A percentile compares a stretch with the other conserved stretches of the same genome.
Evolutionary conservation across 2,888 invertebrate genomes (phyloP).

Genomic region (Bedellia somnulentella): DNA sequence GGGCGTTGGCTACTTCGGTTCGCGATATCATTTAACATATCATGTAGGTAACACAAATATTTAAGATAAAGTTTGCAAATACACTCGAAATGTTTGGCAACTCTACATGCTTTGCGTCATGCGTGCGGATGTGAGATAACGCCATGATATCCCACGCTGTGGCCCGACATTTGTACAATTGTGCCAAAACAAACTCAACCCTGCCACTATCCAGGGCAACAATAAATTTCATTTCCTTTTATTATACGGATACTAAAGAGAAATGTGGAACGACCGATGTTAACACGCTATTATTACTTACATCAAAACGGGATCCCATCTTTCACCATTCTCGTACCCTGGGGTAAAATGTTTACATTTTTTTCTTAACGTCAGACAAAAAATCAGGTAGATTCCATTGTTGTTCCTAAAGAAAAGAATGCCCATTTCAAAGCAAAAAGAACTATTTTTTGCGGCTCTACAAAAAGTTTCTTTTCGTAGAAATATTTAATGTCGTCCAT

Average conservation of each 20-base stretch:
- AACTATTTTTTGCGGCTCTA: constrained; percentile 31
- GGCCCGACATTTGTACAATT: constrained; percentile 1
- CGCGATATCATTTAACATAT: no score
- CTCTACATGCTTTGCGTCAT: not conserved
- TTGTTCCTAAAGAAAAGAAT: constrained; percentile 26
- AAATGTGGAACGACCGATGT: constrained; percentile 7
- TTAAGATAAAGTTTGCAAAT: no score
- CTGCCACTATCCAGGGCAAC: not conserved
- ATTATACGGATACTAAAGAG: not conserved
- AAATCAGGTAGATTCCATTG: constrained; percentile 25
- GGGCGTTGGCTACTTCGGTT: no score
- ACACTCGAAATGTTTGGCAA: not conserved
- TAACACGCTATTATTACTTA: constrained; percentile 13
- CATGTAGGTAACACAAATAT: no score
- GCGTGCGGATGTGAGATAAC: not conserved
- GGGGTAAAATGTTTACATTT: constrained; percentile 47
- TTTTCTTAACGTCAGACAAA: constrained; percentile 19
- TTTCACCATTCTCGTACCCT: constrained; percentile 12
- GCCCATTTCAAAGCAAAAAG: constrained; percentile 32
- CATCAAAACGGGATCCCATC: constrained; percentile 12
- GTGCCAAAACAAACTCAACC: constrained; percentile 1
- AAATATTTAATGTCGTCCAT: constrained; percentile 42
- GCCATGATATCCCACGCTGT: constrained; percentile 3
- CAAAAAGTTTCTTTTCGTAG: constrained; percentile 39
- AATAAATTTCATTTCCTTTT: constrained; percentile 2